These are phyloP conservation scores for Colius striatus DNA, from an alignment of 2,113 vertebrate species.

Conservation along the genomic window DNA sequence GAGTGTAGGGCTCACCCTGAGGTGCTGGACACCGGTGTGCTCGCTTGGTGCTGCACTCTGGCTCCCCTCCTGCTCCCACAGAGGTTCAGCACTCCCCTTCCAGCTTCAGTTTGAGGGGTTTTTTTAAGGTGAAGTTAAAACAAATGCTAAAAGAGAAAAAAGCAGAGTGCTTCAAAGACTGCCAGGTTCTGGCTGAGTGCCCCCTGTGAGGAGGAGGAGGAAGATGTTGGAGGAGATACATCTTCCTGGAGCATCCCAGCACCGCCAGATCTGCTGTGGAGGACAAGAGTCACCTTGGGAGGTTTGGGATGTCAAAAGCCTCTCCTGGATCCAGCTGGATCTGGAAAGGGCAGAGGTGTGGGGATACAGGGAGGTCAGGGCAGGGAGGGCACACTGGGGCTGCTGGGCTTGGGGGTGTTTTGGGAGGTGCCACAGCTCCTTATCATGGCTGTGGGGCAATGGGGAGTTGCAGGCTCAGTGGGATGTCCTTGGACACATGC, in stretches of 20 bases:
- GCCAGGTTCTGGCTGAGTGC: neutral
- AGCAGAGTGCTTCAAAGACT: neutral
- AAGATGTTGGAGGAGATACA: neutral
- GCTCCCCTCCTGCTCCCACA: neutral
- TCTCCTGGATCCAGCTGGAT: neutral
- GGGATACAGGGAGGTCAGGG: neutral
- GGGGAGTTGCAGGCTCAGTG: neutral
- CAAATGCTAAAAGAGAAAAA: neutral
- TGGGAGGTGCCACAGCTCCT: rapidly evolving
- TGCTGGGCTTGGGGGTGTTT: neutral
- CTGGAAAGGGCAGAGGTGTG: rapidly evolving
- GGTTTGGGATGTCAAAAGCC: neutral
- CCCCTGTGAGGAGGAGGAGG: neutral
- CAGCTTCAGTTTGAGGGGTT: rapidly evolving
- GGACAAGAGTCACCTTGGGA: neutral
- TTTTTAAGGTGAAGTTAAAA: neutral
- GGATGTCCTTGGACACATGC: rapidly evolving
- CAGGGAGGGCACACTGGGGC: no score
- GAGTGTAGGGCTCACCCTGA: rapidly evolving
- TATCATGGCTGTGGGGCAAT: rapidly evolving
- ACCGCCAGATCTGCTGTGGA: neutral
- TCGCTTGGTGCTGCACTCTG: rapidly evolving
- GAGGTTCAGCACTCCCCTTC: neutral
- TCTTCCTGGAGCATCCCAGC: neutral
- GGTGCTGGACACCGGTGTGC: neutral